phyloP scores from a whole-genome alignment of 1,140 invertebrate genomes.

The Ceratina australensis region DNA sequence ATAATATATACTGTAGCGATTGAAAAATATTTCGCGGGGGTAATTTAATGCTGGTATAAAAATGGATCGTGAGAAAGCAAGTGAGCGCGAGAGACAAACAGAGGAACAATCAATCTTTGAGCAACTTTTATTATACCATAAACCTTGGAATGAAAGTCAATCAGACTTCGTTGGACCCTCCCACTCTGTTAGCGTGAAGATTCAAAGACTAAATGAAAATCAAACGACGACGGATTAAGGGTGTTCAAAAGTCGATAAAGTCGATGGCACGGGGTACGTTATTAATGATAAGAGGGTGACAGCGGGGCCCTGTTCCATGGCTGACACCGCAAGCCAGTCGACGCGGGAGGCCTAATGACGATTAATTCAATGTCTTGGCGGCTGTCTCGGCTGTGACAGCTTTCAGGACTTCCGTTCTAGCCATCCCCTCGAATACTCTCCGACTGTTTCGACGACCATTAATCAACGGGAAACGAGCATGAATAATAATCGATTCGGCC shows the following conservation, averaged over 20 bases:
- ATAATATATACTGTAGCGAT: too few species aligned
- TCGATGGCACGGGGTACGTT: conserved; percentile 43
- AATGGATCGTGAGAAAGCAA: too few species aligned
- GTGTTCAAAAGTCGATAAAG: conserved; percentile 24
- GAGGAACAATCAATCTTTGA: neutral
- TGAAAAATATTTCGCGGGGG: too few species aligned
- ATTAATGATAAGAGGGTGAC: conserved; percentile 68
- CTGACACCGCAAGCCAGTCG: conserved; percentile 46
- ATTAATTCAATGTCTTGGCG: conserved; percentile 67
- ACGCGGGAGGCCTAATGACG: conserved; percentile 63
- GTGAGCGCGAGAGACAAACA: neutral
- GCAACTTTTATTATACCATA: neutral
- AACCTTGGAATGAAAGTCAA: neutral
- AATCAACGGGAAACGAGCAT: conserved; percentile 51
- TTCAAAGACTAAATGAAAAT: conserved; percentile 26
- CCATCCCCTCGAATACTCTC: conserved; percentile 17
- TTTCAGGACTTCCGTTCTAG: conserved; percentile 35
- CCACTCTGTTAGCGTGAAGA: neutral
- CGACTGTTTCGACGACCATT: conserved; percentile 36
- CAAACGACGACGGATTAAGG: conserved; percentile 17
- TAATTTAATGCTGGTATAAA: too few species aligned
- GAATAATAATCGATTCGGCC: conserved; percentile 58
- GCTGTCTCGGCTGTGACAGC: conserved; percentile 44
- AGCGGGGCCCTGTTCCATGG: conserved; percentile 24
- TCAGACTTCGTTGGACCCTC: neutral